Evolutionary conservation across 2,888 invertebrate genomes (phyloP), one percentile per base, ranked within the genome.

Genomic region (Scaptomyza cyrtandrae): DNA sequence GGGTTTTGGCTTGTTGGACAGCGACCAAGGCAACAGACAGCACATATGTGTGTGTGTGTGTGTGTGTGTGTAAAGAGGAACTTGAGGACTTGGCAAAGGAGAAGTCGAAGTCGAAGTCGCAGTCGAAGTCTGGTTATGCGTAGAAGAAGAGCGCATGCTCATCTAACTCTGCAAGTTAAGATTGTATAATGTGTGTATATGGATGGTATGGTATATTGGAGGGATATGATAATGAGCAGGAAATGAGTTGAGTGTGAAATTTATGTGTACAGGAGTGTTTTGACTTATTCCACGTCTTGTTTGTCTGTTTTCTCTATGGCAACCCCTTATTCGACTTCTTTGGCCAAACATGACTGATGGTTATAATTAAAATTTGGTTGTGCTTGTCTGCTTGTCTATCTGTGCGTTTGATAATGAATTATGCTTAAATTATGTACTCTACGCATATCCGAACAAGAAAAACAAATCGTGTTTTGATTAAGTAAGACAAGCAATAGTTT

Each of bases 211-310:
- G 10, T 39, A 14, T 35, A 37, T 39, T 16, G 41, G 11, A 70
- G 77, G 72, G 78, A 77, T 82, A 82, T 83, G 83, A 83, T 83
- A 83, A 83, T 83, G 88, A 83, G 83, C 83, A 88, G 83, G 83
- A 83, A 83, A 88, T 88, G 83, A 88, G 88, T 86, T 75, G 84
- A 84, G 83, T 86, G 88, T 86, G 84, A 88, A 88, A 83, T 83
- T 83, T 88, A 83, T 83, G 84, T 67, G 62, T 86, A 83, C 88
- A 86, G 83, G 83, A 83, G 83, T 86, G 83, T 79, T 67, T 49
- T 52, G 24, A 46, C 45, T 61, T 48, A 41, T 48, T 10, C 27
- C 16, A 43, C 52, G 49, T 75, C 62, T 68, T 24, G 24, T 14
- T 11, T 39, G 39, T 11, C 11, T 43, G 41, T 37, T 29, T 37